These are phyloP conservation scores for Drosophila aff. DNA, from an alignment of 1,140 invertebrate species.

Conservation along the genomic window DNA sequence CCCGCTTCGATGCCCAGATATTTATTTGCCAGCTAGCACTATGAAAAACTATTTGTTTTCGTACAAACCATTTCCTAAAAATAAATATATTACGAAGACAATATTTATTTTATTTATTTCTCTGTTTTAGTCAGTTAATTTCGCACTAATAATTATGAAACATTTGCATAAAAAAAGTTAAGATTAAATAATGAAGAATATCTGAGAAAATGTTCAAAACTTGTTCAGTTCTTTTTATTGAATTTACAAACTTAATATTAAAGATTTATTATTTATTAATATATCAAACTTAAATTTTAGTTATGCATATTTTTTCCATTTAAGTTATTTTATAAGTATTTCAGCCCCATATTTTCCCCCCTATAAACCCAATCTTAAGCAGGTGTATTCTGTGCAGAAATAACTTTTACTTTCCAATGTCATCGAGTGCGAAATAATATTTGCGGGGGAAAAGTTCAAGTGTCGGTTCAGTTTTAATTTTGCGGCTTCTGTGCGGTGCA, in stretches of 20 bases:
- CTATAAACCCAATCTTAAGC: neutral
- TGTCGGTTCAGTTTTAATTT: constrained; percentile 42
- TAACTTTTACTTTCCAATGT: constrained; percentile 1
- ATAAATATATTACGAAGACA: too few relatives aligned
- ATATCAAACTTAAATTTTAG: neutral
- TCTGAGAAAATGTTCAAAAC: too few relatives aligned
- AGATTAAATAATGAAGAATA: too few relatives aligned
- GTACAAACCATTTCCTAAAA: too few relatives aligned
- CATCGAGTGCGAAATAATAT: constrained; percentile 12
- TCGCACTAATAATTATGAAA: too few relatives aligned
- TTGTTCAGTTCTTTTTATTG: too few relatives aligned
- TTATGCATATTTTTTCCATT: too few relatives aligned
- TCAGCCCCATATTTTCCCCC: neutral
- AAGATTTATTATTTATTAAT: neutral
- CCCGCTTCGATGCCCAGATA: constrained; percentile 4
- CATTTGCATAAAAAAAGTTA: too few relatives aligned
- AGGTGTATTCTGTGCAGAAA: neutral
- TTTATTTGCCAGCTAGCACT: constrained; percentile 9
- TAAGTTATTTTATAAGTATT: too few relatives aligned
- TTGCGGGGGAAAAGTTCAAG: constrained; percentile 21
- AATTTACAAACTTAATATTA: too few relatives aligned
- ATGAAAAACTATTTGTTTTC: neutral
- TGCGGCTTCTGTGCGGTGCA: constrained; percentile 26
- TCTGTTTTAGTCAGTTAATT: too few relatives aligned
- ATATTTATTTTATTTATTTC: too few relatives aligned